These are phyloP conservation scores for Alligator sinensis DNA, from an alignment of 2,113 vertebrate species.

Conservation along the genomic window DNA sequence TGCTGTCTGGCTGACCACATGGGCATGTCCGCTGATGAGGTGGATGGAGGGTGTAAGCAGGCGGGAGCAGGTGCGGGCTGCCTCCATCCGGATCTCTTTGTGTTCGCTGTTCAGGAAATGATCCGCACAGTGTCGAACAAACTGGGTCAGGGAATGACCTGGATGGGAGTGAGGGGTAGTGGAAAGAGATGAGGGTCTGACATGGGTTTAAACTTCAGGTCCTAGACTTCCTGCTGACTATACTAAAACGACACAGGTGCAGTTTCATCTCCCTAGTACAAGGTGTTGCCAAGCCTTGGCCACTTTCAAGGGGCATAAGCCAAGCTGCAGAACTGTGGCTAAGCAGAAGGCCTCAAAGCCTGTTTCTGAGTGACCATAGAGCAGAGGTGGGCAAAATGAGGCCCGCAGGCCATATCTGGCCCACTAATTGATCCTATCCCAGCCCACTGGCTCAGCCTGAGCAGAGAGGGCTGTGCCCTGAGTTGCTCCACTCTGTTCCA, in stretches of 20 bases:
- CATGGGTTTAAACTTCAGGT: neutral
- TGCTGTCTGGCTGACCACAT: constrained; percentile 96
- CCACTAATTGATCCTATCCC: too few relatives aligned
- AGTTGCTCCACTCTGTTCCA: too few relatives aligned
- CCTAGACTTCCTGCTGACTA: neutral
- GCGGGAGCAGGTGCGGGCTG: constrained; percentile 94
- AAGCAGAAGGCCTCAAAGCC: too few relatives aligned
- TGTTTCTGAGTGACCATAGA: too few relatives aligned
- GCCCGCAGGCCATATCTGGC: too few relatives aligned
- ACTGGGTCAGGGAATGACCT: constrained; percentile 99
- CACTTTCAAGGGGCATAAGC: too few relatives aligned
- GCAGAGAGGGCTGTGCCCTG: too few relatives aligned
- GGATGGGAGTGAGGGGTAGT: neutral
- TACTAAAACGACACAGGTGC: neutral
- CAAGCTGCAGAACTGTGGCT: too few relatives aligned
- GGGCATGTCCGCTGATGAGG: constrained; percentile 91
- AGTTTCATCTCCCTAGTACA: neutral
- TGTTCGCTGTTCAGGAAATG: constrained; percentile 98
- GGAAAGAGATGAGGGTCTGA: neutral
- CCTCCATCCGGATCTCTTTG: constrained; percentile 98
- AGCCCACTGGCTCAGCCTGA: too few relatives aligned
- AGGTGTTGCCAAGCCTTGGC: too few relatives aligned
- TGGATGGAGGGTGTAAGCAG: constrained; percentile 96
- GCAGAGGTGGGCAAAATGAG: too few relatives aligned
- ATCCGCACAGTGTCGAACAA: constrained; percentile 98